Percentiles rank a stretch among this genome's conserved stretches.
phyloP scores from a whole-genome alignment of 1,140 invertebrate genomes.

The Drosophila kanapiae region DNA sequence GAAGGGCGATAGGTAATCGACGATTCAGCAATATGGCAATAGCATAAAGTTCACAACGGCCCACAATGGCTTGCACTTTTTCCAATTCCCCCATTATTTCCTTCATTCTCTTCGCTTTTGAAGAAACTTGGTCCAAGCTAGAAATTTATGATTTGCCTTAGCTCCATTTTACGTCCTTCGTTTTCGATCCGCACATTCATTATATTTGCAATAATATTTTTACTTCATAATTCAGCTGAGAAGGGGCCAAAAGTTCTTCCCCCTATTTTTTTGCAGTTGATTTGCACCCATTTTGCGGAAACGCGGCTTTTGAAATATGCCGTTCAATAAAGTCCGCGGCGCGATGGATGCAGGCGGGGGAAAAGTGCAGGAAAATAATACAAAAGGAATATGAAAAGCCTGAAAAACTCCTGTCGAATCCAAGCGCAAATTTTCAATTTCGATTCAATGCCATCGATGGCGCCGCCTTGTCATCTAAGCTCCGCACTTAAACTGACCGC shows the following conservation, averaged over 20 bases:
- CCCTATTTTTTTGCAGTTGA: conserved; percentile 31
- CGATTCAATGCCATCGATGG: conserved; percentile 18
- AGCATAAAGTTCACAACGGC: conserved; percentile 24
- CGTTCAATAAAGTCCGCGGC: conserved; percentile 50
- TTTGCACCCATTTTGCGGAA: conserved; percentile 70
- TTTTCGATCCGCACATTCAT: conserved; percentile 55
- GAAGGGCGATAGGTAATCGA: conserved; percentile 21
- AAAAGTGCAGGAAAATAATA: background rate
- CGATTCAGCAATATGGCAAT: conserved; percentile 36
- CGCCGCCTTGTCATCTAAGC: conserved; percentile 60
- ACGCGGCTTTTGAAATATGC: conserved; percentile 69
- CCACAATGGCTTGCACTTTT: conserved; percentile 17
- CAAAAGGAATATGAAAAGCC: conserved; percentile 18
- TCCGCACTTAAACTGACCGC: conserved; percentile 67
- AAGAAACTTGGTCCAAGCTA: conserved; percentile 23
- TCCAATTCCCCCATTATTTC: conserved; percentile 1
- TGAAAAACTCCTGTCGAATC: conserved; percentile 40
- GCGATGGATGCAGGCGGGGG: too few species aligned
- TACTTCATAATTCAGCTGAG: conserved; percentile 60
- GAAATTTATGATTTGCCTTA: conserved; percentile 30
- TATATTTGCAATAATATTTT: conserved; percentile 82
- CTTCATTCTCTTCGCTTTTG: background rate
- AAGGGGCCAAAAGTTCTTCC: conserved; percentile 10
- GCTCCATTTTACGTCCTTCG: conserved; percentile 5
- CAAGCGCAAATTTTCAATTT: conserved; percentile 72